Base-by-base conservation (phyloP, 2,113 vertebrate genomes). In the Gnathonemus longibarbis region DNA sequence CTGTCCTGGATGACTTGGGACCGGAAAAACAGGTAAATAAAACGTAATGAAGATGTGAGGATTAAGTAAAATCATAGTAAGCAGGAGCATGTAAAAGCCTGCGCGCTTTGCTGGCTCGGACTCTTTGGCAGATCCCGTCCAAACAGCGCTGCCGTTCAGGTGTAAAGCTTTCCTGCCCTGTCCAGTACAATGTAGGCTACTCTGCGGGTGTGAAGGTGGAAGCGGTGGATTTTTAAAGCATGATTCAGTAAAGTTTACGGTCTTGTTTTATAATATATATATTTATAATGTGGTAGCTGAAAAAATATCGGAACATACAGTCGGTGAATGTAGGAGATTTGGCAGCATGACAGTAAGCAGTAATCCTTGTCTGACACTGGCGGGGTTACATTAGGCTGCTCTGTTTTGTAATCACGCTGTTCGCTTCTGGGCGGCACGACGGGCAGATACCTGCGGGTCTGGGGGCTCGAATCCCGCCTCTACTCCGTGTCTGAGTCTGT, bases 1-100 rank as follows among this genome's bases (percentile, higher is more conserved):
- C 91, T 53, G 52, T 87, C 91, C 93, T 94, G 93, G 92, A 95
- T 94, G 94, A 52, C 92, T 92, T 88, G 91, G 91, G 87, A 90
- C 89, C 92, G 95, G 92, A 93, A 88, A 90, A 92, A 93, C 91
- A 95, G 94, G 95, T 95, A 95, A 94, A 88, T 77, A 39, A 83
- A 50, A 15, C 2, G 49, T 24, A 31, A 53, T 52, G 84, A 48
- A 19, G n/a, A 35, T 52, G 10, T 17, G 84, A n/a, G 83, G 17
- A 48, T 84, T 46, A 84, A 84, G 83, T 48, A 21, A 84, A 21
- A 46, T n/a, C 2, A 21, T 11, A 48, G 74, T 80, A 84, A 48
- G 24, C 42, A 45, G 45, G 27, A 13, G 8, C 39, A n/a, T 13
- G 45, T n/a, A 84, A n/a, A 10, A 9, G 35, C 15, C 2, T 24